Percentiles rank a stretch among this genome's conserved stretches.
Evolutionary conservation across 2,113 vertebrate species (phyloP).

Genomic region (Struthidea cinerea): DNA sequence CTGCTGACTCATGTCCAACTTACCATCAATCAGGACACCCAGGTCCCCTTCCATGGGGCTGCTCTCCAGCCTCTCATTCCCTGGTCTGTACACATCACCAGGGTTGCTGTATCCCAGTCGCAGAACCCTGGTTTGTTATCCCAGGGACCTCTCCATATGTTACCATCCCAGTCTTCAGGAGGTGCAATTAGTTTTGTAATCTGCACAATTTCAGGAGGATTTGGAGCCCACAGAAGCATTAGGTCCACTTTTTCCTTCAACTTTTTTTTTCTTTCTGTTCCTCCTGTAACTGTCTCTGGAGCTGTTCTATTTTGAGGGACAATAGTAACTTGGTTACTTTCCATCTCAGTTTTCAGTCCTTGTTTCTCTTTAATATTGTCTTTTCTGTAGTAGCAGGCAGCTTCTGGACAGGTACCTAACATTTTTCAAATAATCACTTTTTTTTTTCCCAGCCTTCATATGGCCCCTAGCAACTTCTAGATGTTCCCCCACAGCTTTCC

Average conservation of each 20-base stretch:
- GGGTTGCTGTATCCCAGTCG: fast-evolving
- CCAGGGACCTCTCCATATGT: neutral
- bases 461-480: fast-evolving
- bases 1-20: neutral
- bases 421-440: neutral
- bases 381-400: neutral
- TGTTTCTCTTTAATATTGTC: neutral
- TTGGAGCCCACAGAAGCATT: neutral
- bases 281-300: neutral
- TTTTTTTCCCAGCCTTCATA: neutral
- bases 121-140: neutral
- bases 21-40: fast-evolving
- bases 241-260: neutral
- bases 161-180: neutral
- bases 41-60: neutral
- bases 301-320: neutral
- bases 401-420: neutral
- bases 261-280: neutral
- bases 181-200: neutral
- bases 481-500: neutral
- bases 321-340: neutral
- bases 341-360: neutral
- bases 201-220: neutral
- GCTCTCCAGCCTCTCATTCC: neutral
- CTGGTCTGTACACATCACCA: neutral